Conservation (phyloP, 2,888 invertebrate species). For the Capitulum mitella region DNA sequence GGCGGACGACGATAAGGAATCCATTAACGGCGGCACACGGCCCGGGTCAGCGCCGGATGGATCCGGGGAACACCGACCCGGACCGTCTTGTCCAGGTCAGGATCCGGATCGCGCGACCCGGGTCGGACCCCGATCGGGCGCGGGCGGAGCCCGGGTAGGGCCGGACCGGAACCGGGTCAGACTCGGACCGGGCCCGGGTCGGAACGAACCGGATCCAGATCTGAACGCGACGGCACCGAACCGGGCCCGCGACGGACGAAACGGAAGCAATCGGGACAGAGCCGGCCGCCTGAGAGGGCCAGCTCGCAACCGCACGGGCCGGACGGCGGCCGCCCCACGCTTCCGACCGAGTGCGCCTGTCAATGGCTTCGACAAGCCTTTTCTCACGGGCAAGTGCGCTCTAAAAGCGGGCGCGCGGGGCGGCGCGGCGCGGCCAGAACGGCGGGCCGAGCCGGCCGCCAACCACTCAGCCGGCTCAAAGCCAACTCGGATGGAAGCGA, state of each 20-base stretch:
- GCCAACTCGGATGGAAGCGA: conserved; percentile 15
- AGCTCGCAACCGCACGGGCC: too few species aligned
- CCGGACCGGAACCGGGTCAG: neutral
- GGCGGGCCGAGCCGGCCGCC: neutral
- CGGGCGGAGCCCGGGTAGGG: neutral
- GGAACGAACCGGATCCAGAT: too few species aligned
- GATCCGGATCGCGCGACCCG: too few species aligned
- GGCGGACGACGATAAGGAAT: neutral
- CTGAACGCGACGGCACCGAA: too few species aligned
- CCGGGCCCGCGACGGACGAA: too few species aligned
- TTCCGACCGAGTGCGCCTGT: neutral
- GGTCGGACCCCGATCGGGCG: too few species aligned
- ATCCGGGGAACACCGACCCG: neutral
- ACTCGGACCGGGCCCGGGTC: neutral
- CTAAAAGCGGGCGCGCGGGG: neutral
- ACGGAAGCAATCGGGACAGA: too few species aligned
- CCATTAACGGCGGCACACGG: neutral
- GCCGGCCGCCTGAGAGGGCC: too few species aligned
- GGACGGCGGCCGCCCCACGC: neutral
- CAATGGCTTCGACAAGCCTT: conserved; percentile 17
- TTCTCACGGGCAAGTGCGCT: conserved; percentile 21
- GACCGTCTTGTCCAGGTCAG: neutral
- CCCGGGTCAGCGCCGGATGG: neutral
- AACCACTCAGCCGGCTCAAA: conserved; percentile 7
- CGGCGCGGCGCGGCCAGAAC: neutral